These are phyloP conservation scores for Alloplasta piceator DNA, from an alignment of 2,888 invertebrate species.

Conservation along the genomic window DNA sequence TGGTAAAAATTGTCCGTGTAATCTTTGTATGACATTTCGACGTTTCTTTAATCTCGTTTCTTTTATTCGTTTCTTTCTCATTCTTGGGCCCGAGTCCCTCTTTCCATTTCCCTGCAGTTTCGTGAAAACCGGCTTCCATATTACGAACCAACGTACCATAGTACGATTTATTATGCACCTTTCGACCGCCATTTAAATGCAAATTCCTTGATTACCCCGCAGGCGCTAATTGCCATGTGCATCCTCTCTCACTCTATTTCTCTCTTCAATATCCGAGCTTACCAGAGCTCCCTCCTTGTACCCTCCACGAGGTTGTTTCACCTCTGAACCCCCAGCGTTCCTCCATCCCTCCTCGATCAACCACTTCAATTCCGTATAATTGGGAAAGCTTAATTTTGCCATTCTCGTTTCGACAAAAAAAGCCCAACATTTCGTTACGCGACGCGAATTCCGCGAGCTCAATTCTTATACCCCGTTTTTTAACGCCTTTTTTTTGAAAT, in stretches of 20 bases:
- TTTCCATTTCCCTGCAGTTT: constrained; percentile 17
- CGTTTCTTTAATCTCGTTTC: constrained; percentile 3
- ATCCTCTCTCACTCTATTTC: constrained; percentile 53
- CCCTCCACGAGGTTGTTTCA: constrained; percentile 33
- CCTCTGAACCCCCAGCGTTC: background rate
- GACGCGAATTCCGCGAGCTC: background rate
- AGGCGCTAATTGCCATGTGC: constrained; percentile 79
- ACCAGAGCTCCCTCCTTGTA: constrained; percentile 26
- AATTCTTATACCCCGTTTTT: background rate
- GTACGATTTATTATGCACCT: constrained; percentile 79
- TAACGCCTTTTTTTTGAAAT: background rate
- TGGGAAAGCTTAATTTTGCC: constrained; percentile 56
- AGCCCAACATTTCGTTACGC: constrained; percentile 24
- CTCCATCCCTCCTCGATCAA: constrained; percentile 32
- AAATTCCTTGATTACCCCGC: constrained; percentile 80
- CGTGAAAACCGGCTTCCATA: constrained; percentile 55
- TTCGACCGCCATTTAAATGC: constrained; percentile 81
- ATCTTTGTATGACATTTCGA: background rate
- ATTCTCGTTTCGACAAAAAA: constrained; percentile 41
- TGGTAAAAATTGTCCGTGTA: no score
- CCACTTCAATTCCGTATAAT: constrained; percentile 59
- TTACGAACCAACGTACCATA: constrained; percentile 51
- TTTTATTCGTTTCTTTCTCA: constrained; percentile 10
- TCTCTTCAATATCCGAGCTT: constrained; percentile 8
- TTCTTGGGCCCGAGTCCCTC: constrained; percentile 4